Evolutionary conservation across 2,797 vertebrate species (phyloP).

Genomic region (Manis javanica): DNA sequence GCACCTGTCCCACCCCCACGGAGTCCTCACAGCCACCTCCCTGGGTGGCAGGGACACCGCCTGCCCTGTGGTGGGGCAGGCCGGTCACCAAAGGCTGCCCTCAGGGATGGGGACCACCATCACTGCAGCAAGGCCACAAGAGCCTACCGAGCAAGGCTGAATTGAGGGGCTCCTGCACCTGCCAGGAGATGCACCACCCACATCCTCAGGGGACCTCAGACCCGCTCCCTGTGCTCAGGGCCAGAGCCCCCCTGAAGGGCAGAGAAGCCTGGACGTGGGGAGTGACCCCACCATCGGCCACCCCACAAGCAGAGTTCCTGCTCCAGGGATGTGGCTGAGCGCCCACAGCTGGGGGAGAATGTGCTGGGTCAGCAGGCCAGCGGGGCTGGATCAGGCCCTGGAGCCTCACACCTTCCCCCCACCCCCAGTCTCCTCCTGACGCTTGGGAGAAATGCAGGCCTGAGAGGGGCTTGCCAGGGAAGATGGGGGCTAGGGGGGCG

Average conservation of each 20-base stretch:
- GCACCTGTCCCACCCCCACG: neutral
- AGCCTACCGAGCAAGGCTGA: neutral
- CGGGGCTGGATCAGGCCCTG: neutral
- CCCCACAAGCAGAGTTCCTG: neutral
- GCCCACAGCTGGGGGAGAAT: conserved; percentile 50
- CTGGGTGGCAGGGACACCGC: neutral
- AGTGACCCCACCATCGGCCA: neutral
- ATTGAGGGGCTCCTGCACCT: neutral
- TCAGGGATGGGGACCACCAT: neutral
- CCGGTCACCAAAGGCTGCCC: neutral
- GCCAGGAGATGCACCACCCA: neutral
- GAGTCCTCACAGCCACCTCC: neutral
- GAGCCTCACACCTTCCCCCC: neutral
- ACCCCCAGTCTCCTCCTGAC: neutral
- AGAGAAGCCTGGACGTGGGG: neutral
- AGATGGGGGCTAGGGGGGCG: neutral
- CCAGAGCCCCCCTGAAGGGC: neutral
- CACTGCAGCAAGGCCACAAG: neutral
- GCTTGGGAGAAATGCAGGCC: neutral
- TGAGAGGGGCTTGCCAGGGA: neutral
- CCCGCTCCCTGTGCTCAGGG: fast-evolving
- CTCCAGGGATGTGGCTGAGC: neutral
- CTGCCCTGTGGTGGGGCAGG: neutral
- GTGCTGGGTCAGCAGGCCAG: conserved; percentile 68
- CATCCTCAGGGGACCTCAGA: neutral